These are phyloP conservation scores for Strix aluco DNA, from an alignment of 2,113 vertebrate genomes.

Conservation along the genomic window DNA sequence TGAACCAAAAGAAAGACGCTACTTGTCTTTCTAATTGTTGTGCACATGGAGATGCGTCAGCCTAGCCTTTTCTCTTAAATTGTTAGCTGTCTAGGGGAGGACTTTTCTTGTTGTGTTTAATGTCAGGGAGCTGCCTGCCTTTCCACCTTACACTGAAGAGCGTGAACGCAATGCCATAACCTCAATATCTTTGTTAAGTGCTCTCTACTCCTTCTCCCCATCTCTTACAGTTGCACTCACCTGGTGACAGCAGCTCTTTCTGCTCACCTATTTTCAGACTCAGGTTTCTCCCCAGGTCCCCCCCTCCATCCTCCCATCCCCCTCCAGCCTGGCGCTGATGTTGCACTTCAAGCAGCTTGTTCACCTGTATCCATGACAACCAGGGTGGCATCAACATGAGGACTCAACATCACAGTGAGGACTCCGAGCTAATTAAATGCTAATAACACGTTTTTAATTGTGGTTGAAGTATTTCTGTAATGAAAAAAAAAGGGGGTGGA, in stretches of 20 bases:
- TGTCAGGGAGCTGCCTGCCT: slow-evolving; percentile 19
- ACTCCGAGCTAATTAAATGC: slow-evolving; percentile 48
- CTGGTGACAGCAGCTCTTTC: background rate
- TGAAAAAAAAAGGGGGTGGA: background rate
- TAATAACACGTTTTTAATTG: slow-evolving; percentile 48
- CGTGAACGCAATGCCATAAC: background rate
- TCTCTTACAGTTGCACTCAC: background rate
- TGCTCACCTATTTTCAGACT: background rate
- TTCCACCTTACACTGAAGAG: background rate
- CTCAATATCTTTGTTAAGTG: background rate
- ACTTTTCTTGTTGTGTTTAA: background rate
- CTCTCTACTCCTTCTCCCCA: background rate
- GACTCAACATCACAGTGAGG: background rate
- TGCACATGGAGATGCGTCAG: background rate
- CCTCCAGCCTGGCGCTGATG: background rate
- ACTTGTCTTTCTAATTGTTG: slow-evolving; percentile 58
- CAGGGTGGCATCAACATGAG: slow-evolving; percentile 51
- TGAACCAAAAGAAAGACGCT: slow-evolving; percentile 23
- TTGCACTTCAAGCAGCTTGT: slow-evolving; percentile 25
- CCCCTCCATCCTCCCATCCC: background rate
- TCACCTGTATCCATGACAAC: slow-evolving; percentile 74
- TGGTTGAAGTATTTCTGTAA: slow-evolving; percentile 13
- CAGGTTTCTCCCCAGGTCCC: background rate
- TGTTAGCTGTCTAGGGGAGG: background rate
- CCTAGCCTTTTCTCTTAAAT: slow-evolving; percentile 11